A percentile compares a stretch with the other conserved stretches of the same genome.
Conservation (phyloP, 1,140 invertebrate genomes). For the Argopecten irradians region DNA sequence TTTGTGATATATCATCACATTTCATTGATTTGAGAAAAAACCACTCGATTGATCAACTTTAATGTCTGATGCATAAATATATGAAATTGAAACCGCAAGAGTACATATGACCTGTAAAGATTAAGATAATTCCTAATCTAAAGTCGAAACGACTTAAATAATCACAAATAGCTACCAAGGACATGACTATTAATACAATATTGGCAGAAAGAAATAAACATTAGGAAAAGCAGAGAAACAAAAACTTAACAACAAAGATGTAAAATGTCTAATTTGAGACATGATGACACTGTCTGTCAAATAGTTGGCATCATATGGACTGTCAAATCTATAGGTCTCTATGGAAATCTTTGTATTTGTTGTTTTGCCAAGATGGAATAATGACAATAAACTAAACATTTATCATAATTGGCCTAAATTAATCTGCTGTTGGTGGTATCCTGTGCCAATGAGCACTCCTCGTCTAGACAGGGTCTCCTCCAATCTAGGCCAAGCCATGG, state of each 20-base stretch:
- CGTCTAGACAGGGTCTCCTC: not conserved
- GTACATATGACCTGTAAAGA: not conserved
- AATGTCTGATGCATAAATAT: not conserved
- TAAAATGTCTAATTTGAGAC: not conserved
- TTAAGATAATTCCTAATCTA: not conserved
- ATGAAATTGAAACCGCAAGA: not conserved
- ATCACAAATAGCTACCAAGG: not conserved
- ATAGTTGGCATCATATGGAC: not conserved
- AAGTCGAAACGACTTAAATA: not conserved
- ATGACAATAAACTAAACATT: not conserved
- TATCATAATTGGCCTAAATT: constrained; percentile 23
- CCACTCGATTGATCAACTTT: not conserved
- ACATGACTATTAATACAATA: not conserved
- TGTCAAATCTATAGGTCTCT: not conserved
- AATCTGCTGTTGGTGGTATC: not conserved
- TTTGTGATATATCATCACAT: not conserved
- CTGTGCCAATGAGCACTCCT: constrained; percentile 13
- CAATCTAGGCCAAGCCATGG: constrained; percentile 12
- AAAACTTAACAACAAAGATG: not conserved
- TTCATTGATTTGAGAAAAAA: not conserved
- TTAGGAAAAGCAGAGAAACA: not conserved
- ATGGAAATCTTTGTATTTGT: not conserved
- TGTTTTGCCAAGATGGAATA: not conserved
- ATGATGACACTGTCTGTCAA: not conserved
- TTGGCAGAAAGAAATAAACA: not conserved